These are phyloP conservation scores for Acrocephalus scirpaceus DNA, from an alignment of 2,797 vertebrate species.

Conservation along the genomic window DNA sequence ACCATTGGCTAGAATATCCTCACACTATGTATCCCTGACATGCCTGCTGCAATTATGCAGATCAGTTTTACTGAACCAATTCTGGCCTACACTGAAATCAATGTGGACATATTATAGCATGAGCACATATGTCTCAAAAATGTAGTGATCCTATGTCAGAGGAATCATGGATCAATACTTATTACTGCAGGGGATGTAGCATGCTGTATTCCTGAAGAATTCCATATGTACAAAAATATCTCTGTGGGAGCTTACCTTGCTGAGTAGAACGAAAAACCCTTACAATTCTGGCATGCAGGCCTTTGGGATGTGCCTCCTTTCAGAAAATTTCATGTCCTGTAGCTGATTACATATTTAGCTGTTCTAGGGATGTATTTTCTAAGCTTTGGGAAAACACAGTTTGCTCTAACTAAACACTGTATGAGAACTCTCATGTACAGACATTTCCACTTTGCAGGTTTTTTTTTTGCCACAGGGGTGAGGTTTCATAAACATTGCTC, in stretches of 20 bases:
- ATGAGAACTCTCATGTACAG: neutral
- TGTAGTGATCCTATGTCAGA: neutral
- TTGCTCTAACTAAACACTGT: neutral
- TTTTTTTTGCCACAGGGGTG: neutral
- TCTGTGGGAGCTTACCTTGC: neutral
- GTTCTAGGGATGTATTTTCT: neutral
- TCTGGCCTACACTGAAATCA: neutral
- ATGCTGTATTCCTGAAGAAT: neutral
- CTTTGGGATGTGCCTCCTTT: neutral
- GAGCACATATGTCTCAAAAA: neutral
- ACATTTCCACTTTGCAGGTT: neutral
- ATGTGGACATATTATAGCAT: neutral
- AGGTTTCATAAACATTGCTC: neutral
- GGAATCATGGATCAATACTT: neutral
- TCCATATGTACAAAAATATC: neutral
- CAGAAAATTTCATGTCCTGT: neutral
- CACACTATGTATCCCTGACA: neutral
- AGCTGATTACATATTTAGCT: neutral
- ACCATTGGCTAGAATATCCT: neutral
- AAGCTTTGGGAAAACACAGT: conserved; percentile 4
- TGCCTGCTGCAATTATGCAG: neutral
- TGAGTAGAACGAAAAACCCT: neutral
- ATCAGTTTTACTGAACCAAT: neutral
- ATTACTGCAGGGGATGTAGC: neutral
- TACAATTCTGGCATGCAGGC: neutral